Percentiles rank a stretch among this genome's conserved stretches.
Conservation (phyloP, 2,797 vertebrate species). For the Etheostoma nigrum region DNA sequence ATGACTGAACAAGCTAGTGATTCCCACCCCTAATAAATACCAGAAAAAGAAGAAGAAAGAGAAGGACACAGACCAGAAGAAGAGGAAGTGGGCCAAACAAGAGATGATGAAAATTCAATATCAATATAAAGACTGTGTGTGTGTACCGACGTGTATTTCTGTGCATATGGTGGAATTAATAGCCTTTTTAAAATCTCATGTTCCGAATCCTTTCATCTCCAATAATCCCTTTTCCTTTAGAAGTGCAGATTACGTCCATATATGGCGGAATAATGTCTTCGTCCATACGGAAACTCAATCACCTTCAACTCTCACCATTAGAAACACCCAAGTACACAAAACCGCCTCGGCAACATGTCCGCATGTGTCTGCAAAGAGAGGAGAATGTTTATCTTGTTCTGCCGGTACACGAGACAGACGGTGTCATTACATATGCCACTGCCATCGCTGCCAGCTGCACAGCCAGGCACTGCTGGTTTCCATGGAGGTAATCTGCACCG, state of each 20-base stretch:
- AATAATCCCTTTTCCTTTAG: slow-evolving; percentile 54
- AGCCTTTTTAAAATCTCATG: slow-evolving; percentile 45
- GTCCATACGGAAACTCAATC: slow-evolving; percentile 17
- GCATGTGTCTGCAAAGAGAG: slow-evolving; percentile 1
- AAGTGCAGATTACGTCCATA: slow-evolving; percentile 40
- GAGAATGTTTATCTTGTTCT: slow-evolving; percentile 60
- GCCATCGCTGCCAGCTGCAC: slow-evolving; percentile 59
- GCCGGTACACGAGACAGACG: slow-evolving; percentile 42
- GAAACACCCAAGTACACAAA: neutral
- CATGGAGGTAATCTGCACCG: slow-evolving; percentile 71
- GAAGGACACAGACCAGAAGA: slow-evolving; percentile 1
- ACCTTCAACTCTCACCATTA: slow-evolving; percentile 46
- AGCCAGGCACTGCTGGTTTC: slow-evolving; percentile 66
- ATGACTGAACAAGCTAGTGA: neutral
- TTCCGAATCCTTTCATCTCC: slow-evolving; percentile 57
- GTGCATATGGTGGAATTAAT: slow-evolving; percentile 43
- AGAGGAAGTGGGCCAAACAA: neutral
- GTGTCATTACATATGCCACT: slow-evolving; percentile 68
- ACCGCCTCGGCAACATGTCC: neutral
- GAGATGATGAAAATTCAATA: slow-evolving; percentile 6
- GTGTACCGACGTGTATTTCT: neutral
- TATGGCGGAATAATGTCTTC: slow-evolving; percentile 30
- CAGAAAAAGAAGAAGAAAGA: neutral
- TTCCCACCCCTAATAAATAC: too few relatives aligned
- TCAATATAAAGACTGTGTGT: neutral